A percentile compares a stretch with the other conserved stretches of the same genome.
These are phyloP conservation scores for Actinopyga echinites DNA, from an alignment of 53 echinoderm and acorn worm species.

Conservation along the genomic window DNA sequence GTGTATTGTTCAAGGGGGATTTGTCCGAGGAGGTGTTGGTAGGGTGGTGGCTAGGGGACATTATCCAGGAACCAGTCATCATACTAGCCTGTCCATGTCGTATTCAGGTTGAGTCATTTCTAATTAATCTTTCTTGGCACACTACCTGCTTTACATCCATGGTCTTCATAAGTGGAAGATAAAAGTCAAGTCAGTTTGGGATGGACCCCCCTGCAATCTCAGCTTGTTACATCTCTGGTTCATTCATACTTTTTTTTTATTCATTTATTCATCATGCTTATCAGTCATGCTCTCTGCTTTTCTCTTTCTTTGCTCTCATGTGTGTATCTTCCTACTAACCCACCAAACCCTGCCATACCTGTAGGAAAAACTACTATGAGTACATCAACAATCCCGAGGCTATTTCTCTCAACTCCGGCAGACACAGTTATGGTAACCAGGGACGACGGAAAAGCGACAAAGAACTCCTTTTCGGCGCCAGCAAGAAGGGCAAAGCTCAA, in stretches of 20 bases:
- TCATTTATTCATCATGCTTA: not conserved
- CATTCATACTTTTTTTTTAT: not conserved
- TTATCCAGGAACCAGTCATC: too few relatives aligned
- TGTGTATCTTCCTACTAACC: not conserved
- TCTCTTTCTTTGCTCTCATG: not conserved
- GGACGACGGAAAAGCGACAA: constrained; percentile 61
- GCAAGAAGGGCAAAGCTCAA: constrained; percentile 33
- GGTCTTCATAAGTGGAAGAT: too few relatives aligned
- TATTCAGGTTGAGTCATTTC: too few relatives aligned
- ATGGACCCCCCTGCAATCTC: too few relatives aligned
- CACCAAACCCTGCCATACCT: not conserved
- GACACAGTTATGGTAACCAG: constrained; percentile 47
- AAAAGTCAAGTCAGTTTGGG: too few relatives aligned
- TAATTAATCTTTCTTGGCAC: too few relatives aligned
- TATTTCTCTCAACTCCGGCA: constrained; percentile 74
- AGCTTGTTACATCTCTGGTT: too few relatives aligned
- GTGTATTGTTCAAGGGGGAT: too few relatives aligned
- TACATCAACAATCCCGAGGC: constrained; percentile 65
- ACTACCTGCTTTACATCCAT: too few relatives aligned
- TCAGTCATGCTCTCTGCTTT: not conserved
- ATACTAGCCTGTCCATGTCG: too few relatives aligned
- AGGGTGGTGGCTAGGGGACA: too few relatives aligned
- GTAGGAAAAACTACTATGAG: constrained; percentile 51
- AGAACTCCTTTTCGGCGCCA: constrained; percentile 66
- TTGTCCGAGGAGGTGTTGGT: too few relatives aligned